phyloP scores from a whole-genome alignment of 2,113 vertebrate species.

The Dromiciops gliroides region DNA sequence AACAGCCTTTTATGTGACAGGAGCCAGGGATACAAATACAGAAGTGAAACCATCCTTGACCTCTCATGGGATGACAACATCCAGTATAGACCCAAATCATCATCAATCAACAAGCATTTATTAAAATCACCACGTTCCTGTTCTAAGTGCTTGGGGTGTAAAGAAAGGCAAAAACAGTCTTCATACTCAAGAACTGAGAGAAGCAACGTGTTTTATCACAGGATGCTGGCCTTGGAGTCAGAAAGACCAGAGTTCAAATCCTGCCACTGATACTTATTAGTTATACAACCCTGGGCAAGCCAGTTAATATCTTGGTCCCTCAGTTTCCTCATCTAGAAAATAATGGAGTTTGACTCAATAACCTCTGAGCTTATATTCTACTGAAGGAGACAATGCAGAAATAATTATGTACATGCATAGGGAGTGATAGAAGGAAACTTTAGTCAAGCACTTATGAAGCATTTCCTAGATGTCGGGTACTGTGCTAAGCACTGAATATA shows the following conservation, averaged over 20 bases:
- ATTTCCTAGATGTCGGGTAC: background rate
- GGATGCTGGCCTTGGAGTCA: background rate
- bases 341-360: background rate
- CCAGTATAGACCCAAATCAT: background rate
- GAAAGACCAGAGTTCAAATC: background rate
- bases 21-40: background rate
- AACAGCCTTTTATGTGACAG: background rate
- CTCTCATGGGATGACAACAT: background rate
- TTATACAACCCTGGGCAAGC: background rate
- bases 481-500: background rate
- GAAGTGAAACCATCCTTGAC: background rate
- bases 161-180: background rate
- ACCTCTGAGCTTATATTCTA: background rate
- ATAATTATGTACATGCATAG: background rate
- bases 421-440: background rate
- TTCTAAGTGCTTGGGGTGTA: background rate
- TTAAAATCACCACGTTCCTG: background rate
- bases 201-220: background rate
- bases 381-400: background rate
- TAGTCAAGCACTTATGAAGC: background rate
- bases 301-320: background rate
- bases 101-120: background rate
- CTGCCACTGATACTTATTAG: background rate
- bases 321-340: background rate
- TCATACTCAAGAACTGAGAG: background rate